Conservation (phyloP, 2,797 vertebrate genomes). For the Pipistrellus pygmaeus region DNA sequence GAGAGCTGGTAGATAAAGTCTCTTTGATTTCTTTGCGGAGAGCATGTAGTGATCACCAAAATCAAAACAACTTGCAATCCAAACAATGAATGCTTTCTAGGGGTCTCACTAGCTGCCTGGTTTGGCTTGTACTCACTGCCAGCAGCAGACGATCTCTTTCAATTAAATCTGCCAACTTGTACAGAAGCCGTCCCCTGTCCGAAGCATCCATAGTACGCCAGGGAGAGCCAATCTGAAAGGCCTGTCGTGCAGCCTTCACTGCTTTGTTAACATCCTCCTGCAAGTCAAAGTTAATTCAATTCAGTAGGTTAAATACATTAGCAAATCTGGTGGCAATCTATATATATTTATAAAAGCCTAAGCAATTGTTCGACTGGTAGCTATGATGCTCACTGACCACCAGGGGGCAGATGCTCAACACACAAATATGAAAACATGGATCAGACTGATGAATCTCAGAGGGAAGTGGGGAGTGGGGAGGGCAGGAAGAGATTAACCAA, state of each 20-base stretch:
- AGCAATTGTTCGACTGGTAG: too few species aligned
- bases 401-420: too few species aligned
- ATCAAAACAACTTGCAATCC: neutral
- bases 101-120: neutral
- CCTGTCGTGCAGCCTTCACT: constrained; percentile 91
- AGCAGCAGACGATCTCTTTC: constrained; percentile 91
- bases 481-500: too few species aligned
- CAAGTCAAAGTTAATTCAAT: constrained; percentile 3
- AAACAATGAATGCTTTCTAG: neutral
- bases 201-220: constrained; percentile 95
- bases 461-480: too few species aligned
- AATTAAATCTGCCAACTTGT: constrained; percentile 92
- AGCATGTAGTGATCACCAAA: neutral
- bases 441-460: too few species aligned
- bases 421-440: too few species aligned
- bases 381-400: too few species aligned
- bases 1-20: neutral
- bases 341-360: too few species aligned
- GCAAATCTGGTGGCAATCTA: neutral
- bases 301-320: neutral
- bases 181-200: constrained; percentile 90
- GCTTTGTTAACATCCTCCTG: constrained; percentile 93
- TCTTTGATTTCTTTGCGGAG: neutral
- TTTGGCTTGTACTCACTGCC: constrained; percentile 88
- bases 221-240: constrained; percentile 92